Evolutionary conservation across 2,113 vertebrate genomes (phyloP).

Genomic region (Clinocottus analis): DNA sequence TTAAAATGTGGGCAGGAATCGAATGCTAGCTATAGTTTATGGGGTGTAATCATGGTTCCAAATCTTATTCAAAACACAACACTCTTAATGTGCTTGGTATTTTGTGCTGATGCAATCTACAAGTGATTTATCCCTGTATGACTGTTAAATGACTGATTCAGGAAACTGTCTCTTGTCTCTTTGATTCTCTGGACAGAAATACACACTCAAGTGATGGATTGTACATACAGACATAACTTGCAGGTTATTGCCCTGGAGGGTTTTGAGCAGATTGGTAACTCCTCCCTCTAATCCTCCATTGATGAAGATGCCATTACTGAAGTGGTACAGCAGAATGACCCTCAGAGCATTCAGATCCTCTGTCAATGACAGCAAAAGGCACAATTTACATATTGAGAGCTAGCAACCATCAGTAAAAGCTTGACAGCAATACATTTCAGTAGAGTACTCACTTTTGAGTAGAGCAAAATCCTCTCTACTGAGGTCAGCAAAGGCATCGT

Average conservation of each 20-base stretch:
- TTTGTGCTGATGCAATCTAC: neutral
- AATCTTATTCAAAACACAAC: neutral
- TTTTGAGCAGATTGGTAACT: constrained; percentile 95
- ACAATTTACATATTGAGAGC: neutral
- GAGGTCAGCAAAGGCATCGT: constrained; percentile 90
- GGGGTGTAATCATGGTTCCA: neutral
- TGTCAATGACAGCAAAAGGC: constrained; percentile 54
- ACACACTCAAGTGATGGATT: neutral
- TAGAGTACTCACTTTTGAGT: constrained; percentile 85
- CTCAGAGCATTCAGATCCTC: constrained; percentile 90
- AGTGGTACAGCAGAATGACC: constrained; percentile 94
- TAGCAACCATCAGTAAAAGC: neutral
- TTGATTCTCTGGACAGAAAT: neutral
- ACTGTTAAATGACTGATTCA: neutral
- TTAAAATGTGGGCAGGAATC: neutral
- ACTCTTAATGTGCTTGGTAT: neutral
- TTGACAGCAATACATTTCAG: neutral
- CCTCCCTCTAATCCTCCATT: constrained; percentile 93
- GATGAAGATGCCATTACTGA: constrained; percentile 92
- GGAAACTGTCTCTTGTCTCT: neutral
- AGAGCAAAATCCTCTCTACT: constrained; percentile 84
- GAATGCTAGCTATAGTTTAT: neutral
- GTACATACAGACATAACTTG: constrained; percentile 84
- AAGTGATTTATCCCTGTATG: neutral
- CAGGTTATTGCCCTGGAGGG: constrained; percentile 91